phyloP scores from a whole-genome alignment of 53 echinoderm and acorn worm species.

The Crossaster papposus region DNA sequence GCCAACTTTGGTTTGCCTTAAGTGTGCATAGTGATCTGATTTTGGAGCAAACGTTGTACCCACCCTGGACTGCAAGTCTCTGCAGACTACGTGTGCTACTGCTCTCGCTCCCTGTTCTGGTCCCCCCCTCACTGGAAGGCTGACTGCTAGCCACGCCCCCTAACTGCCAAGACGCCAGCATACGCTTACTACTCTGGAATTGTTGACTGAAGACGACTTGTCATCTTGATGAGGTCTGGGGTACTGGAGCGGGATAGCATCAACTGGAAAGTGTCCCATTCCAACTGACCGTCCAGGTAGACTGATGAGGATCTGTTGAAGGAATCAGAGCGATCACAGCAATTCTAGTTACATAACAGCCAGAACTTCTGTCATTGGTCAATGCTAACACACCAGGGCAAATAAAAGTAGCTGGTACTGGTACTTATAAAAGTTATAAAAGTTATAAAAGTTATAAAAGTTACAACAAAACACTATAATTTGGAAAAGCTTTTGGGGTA shows the following conservation, averaged over 20 bases:
- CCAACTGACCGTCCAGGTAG: constrained; percentile 74
- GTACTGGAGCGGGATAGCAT: constrained; percentile 95
- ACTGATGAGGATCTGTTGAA: constrained; percentile 64
- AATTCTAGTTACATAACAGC: neutral
- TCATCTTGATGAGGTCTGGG: constrained; percentile 90
- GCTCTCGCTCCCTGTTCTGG: constrained; percentile 26
- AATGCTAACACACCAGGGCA: neutral
- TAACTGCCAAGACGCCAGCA: constrained; percentile 86
- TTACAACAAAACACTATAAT: too few relatives aligned
- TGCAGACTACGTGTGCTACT: constrained; percentile 48
- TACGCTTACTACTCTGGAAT: constrained; percentile 87
- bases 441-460: too few relatives aligned
- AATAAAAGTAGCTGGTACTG: too few relatives aligned
- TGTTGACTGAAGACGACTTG: constrained; percentile 84
- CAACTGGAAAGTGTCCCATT: constrained; percentile 93
- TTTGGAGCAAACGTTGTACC: too few relatives aligned
- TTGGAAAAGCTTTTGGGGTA: too few relatives aligned
- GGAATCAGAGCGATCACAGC: neutral
- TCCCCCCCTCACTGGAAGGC: constrained; percentile 41
- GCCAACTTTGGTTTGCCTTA: too few relatives aligned
- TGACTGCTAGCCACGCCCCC: constrained; percentile 50
- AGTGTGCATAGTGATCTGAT: too few relatives aligned
- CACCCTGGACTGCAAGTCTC: constrained; percentile 47
- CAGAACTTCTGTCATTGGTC: too few relatives aligned
- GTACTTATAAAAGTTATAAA: too few relatives aligned